A percentile compares a stretch with the other conserved stretches of the same genome.
Evolutionary conservation across 2,888 invertebrate genomes (phyloP).

Genomic region (Timema podura): DNA sequence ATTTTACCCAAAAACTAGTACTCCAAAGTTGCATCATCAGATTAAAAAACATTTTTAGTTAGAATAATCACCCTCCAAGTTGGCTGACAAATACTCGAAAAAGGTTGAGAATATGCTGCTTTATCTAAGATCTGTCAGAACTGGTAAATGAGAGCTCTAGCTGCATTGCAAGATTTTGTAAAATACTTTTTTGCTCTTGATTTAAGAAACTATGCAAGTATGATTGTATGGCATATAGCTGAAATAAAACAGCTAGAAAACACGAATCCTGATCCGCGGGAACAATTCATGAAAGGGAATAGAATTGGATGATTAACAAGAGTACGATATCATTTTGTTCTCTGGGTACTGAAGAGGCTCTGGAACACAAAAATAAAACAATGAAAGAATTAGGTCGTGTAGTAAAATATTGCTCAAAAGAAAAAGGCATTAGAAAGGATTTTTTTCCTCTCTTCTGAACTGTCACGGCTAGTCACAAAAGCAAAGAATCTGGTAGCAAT

Average conservation of each 20-base stretch:
- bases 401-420: neutral
- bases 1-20: too few species aligned
- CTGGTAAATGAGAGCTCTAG: conserved; percentile 15
- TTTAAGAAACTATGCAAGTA: conserved; percentile 20
- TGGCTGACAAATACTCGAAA: too few species aligned
- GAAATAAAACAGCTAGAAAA: conserved; percentile 4
- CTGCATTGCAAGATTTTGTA: conserved; percentile 4
- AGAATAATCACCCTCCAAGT: too few species aligned
- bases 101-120: conserved; percentile 7
- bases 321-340: conserved; percentile 12
- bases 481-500: neutral
- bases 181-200: conserved; percentile 22
- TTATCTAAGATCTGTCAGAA: conserved; percentile 1
- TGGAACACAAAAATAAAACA: conserved; percentile 13
- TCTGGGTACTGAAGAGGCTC: neutral
- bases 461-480: neutral
- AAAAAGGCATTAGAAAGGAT: neutral
- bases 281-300: conserved; percentile 13
- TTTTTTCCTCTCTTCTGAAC: neutral
- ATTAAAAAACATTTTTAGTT: too few species aligned
- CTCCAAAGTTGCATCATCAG: too few species aligned
- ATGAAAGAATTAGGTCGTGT: neutral
- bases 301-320: conserved; percentile 19
- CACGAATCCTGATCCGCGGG: neutral
- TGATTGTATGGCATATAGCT: conserved; percentile 16